These are phyloP conservation scores for Eustalomyia histrio DNA, from an alignment of 2,888 invertebrate genomes.

Conservation along the genomic window DNA sequence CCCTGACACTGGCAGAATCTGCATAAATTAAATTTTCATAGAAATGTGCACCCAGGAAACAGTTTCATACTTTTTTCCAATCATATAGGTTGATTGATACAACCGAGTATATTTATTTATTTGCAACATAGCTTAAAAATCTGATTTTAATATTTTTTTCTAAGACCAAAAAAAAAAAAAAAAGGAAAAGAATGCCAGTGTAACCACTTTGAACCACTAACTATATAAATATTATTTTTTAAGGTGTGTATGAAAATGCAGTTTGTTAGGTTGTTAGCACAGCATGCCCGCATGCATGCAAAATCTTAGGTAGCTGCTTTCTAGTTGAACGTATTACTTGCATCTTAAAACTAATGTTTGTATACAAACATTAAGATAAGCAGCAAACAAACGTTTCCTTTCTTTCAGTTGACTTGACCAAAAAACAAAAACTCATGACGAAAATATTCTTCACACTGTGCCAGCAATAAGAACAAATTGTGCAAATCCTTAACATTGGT, in stretches of 20 bases:
- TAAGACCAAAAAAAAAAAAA: too few relatives aligned
- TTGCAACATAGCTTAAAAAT: too few relatives aligned
- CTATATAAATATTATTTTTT: slow-evolving; percentile 23
- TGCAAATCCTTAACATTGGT: slow-evolving; percentile 27
- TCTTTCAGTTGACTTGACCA: slow-evolving; percentile 18
- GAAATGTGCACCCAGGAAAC: too few relatives aligned
- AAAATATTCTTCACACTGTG: slow-evolving; percentile 49
- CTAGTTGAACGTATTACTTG: slow-evolving; percentile 48
- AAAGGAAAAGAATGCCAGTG: too few relatives aligned
- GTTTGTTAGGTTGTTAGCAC: slow-evolving; percentile 44
- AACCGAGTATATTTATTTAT: too few relatives aligned
- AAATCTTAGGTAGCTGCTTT: slow-evolving; percentile 62
- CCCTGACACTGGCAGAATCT: too few relatives aligned
- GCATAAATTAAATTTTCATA: too few relatives aligned
- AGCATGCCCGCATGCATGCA: slow-evolving; percentile 49
- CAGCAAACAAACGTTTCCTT: slow-evolving; percentile 20
- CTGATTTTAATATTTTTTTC: too few relatives aligned
- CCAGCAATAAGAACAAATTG: slow-evolving; percentile 13
- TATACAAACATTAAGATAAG: slow-evolving; percentile 45
- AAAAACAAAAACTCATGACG: slow-evolving; percentile 20
- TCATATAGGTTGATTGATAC: too few relatives aligned
- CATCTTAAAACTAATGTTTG: slow-evolving; percentile 55
- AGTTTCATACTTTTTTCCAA: too few relatives aligned
- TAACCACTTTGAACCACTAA: background rate
- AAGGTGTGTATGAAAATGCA: slow-evolving; percentile 44